A percentile compares a stretch with the other conserved stretches of the same genome.
Evolutionary conservation across 2,888 invertebrate species (phyloP).

Genomic region (Stictocephala bisonia): DNA sequence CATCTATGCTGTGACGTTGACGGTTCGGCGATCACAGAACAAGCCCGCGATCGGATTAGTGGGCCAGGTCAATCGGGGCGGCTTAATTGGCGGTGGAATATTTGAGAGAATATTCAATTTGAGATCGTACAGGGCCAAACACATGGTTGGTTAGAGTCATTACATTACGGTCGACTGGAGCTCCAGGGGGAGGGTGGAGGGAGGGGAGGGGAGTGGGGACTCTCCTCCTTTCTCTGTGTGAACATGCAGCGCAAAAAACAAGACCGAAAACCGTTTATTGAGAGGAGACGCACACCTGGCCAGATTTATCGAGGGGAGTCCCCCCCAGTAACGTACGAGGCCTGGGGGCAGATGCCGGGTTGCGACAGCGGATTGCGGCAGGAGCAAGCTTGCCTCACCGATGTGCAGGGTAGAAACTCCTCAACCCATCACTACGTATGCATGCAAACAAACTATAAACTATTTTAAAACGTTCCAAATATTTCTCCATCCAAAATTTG

Average conservation of each 20-base stretch:
- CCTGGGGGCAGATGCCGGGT: neutral
- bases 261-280: constrained; percentile 51
- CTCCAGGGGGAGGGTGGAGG: constrained; percentile 1
- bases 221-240: constrained; percentile 22
- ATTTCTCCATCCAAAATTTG: no score
- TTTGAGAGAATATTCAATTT: constrained; percentile 19
- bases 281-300: constrained; percentile 48
- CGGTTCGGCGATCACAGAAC: no score
- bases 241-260: constrained; percentile 49
- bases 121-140: constrained; percentile 22
- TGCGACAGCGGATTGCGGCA: constrained; percentile 21
- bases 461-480: no score
- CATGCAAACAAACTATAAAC: no score
- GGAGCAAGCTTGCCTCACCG: neutral
- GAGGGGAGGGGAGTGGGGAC: neutral
- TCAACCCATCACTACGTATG: no score
- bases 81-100: constrained; percentile 25
- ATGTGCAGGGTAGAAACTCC: neutral
- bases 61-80: constrained; percentile 3
- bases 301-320: constrained; percentile 42
- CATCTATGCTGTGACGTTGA: no score
- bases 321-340: constrained; percentile 36
- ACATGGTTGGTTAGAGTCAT: constrained; percentile 47
- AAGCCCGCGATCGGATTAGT: no score
- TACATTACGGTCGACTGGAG: constrained; percentile 39